Conservation (phyloP, 2,888 invertebrate genomes). For the Ophioninae sp. region DNA sequence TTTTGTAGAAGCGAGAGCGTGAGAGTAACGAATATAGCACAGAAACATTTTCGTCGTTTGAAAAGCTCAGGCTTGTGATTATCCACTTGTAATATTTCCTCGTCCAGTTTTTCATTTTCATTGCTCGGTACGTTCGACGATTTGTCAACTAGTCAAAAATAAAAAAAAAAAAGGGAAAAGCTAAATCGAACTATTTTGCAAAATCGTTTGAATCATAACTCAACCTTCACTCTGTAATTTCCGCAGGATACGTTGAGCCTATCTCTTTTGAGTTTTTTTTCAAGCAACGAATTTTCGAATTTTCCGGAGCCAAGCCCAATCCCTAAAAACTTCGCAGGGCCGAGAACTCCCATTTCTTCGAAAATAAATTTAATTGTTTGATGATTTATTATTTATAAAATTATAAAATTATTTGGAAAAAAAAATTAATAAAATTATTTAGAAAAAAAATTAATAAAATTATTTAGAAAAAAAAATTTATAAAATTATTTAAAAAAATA, state of each 20-base stretch:
- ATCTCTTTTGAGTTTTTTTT: neutral
- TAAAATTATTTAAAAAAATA: too few relatives aligned
- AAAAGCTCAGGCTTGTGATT: neutral
- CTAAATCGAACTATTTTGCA: neutral
- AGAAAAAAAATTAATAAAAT: too few relatives aligned
- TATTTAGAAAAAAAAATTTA: too few relatives aligned
- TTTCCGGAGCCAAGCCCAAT: neutral
- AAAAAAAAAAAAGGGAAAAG: neutral
- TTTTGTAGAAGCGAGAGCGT: slow-evolving; percentile 28
- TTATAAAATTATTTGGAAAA: neutral
- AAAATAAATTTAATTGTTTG: neutral
- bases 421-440: too few relatives aligned
- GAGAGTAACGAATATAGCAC: slow-evolving; percentile 34
- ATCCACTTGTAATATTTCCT: neutral
- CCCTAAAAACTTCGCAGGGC: neutral
- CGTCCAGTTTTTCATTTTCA: neutral
- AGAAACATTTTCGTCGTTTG: neutral
- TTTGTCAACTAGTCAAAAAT: neutral
- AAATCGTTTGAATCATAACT: too few relatives aligned
- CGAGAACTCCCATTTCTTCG: neutral
- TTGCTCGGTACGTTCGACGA: neutral
- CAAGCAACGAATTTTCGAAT: neutral
- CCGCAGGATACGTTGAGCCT: too few relatives aligned
- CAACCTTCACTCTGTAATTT: too few relatives aligned
- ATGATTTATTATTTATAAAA: too few relatives aligned